Base-by-base conservation (phyloP, 2,113 vertebrate genomes). In the Myodes glareolus region DNA sequence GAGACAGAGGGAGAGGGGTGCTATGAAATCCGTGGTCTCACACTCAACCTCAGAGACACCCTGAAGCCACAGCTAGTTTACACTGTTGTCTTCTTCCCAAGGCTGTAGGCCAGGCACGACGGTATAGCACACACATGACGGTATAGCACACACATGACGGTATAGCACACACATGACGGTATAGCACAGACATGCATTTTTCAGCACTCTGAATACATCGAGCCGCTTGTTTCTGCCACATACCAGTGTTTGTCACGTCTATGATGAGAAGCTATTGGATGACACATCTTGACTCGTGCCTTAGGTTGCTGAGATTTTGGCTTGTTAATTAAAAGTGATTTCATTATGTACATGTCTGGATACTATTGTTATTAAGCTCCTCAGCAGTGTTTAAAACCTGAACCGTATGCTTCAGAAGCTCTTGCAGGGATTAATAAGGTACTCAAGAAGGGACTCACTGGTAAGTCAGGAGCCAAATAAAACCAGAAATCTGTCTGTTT, bases 1-100 rank as follows among this genome's bases (percentile, higher is more conserved):
- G 89, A 81, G 78, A 97, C 5, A 68, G 78, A 97, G 68, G 93
- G 67, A 9, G 58, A 91, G 97, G 36, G 96, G 68, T 73, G 70
- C 14, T 96, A 9, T 96, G 73, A 75, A 81, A 86, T n/a, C 87
- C 17, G 1, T 16, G 86, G 91, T 36, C 92, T 75, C 67, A 95
- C 0, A 39, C 55, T 63, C 50, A 17, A 16, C 39, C 91, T 95
- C 0, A 88, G 14, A 78, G 88, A 14, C 7, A 91, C 52, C 84
- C 58, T 14, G 87, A 92, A 93, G 67, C 12, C 47, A 75, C 82
- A 10, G 70, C 94, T 63, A 58, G 27, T 47, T 77, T 88, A 55
- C 52, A 86, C 61, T 88, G 19, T 78, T 61, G 78, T 68, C 76
- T 90, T 89, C 52, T 94, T n/a, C 31, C 29, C 68, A 36, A 73